Evolutionary conservation across 2,888 invertebrate genomes (phyloP), one percentile per base, ranked within the genome.

Genomic region (Caenorhabditis zanzibari): DNA sequence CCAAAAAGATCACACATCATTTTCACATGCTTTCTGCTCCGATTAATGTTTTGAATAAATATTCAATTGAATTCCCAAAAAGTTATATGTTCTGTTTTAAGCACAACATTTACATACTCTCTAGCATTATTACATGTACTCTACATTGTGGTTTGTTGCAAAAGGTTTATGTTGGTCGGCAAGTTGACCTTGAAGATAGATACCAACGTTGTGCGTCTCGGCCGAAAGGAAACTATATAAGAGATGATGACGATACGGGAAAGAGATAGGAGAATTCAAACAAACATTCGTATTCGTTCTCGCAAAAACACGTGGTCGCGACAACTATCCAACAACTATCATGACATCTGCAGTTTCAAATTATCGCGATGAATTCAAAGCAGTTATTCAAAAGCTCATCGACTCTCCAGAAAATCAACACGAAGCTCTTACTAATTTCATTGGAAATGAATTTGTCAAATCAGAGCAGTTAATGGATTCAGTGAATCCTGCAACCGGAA

Each of bases 401-500:
- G 68, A 84, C 26, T 59, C 80, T 22, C 49, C 79, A 1, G 58
- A 86, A 61, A 68, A 71, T 52, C 68, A 86, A 71, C 86, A 86
- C 71, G 81, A 68, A 10, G 66, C 86, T 9, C 74, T 88, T 2
- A 82, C 86, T 0, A 89, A 89, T 56, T 89, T 88, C 61, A 88
- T 89, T 63, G 74, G 81, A 59, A 86, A 86, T 47, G 61, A 85
- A 41, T 90, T 90, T 58, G 80, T 81, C 2, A 19, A 26, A 10
- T 52, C 83, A 2, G 74, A 74, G 24, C 73, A 84, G 16, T 54
- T 66, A 2, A 82, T 90, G 82, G 87, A 85, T 61, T 87, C 89
- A 19, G 85, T 85, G 14, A 85, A 89, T 72, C 89, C 89, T 22
- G 83, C 86, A 0, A 86, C 84, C 24, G 88, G 88, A 63, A 81